These are phyloP conservation scores for Pseudopleuronectes americanus DNA, from an alignment of 2,797 vertebrate genomes.

Conservation along the genomic window DNA sequence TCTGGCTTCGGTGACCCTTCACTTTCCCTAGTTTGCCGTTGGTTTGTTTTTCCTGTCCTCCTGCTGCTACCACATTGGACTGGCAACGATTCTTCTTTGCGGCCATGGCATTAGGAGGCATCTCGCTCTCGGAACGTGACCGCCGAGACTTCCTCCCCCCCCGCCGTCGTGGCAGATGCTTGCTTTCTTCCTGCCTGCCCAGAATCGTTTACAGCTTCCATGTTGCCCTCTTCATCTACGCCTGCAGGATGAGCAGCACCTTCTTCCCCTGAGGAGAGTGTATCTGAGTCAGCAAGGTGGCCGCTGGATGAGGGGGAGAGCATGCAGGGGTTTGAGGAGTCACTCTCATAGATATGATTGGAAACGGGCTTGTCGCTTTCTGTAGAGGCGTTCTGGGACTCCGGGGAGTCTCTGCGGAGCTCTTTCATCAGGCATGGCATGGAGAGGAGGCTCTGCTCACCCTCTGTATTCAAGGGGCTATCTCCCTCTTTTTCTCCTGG, in stretches of 20 bases:
- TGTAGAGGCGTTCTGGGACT: slow-evolving; percentile 91
- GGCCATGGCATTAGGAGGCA: slow-evolving; percentile 89
- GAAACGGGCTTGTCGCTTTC: slow-evolving; percentile 89
- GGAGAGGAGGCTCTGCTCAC: slow-evolving; percentile 87
- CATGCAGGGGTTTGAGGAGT: slow-evolving; percentile 97
- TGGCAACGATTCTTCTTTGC: slow-evolving; percentile 97
- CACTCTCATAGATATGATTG: slow-evolving; percentile 90
- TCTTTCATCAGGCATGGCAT: slow-evolving; percentile 96
- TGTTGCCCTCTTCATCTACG: slow-evolving; percentile 70
- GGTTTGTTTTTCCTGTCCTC: slow-evolving; percentile 90
- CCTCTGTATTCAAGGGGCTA: slow-evolving; percentile 81
- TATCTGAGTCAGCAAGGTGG: slow-evolving; percentile 97
- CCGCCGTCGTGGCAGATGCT: slow-evolving; percentile 47
- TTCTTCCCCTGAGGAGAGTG: slow-evolving; percentile 94
- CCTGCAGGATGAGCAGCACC: slow-evolving; percentile 73
- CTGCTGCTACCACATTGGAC: slow-evolving; percentile 54
- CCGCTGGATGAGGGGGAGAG: slow-evolving; percentile 98
- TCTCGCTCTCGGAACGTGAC: slow-evolving; percentile 94
- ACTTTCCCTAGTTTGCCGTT: slow-evolving; percentile 91
- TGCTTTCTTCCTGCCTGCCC: slow-evolving; percentile 74
- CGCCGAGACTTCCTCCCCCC: slow-evolving; percentile 93
- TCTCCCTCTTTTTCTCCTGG: slow-evolving; percentile 82
- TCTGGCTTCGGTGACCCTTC: slow-evolving; percentile 95
- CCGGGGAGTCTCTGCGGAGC: slow-evolving; percentile 91
- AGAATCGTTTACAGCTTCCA: slow-evolving; percentile 79